phyloP scores from a whole-genome alignment of 2,888 invertebrate species.

The Pardosa pseudoannulata region DNA sequence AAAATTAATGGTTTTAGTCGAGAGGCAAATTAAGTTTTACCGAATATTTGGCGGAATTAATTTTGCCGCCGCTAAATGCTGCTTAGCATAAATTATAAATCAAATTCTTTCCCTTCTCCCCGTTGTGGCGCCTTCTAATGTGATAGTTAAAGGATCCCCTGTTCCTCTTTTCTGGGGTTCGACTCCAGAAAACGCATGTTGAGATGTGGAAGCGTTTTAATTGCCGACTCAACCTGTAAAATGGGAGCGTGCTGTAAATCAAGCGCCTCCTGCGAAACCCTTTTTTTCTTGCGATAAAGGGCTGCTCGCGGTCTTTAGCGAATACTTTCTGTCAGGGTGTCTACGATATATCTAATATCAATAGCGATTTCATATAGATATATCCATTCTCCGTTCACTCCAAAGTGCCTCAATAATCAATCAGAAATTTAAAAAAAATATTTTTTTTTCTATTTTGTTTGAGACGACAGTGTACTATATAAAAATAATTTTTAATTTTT shows the following conservation, averaged over 20 bases:
- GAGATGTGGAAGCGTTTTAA: neutral
- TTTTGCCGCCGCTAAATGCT: slow-evolving; percentile 69
- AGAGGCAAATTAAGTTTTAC: slow-evolving; percentile 70
- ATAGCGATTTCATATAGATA: too few species aligned
- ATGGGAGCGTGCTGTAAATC: neutral
- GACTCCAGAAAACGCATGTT: neutral
- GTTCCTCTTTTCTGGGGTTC: slow-evolving; percentile 1
- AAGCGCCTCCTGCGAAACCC: too few species aligned
- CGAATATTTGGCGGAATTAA: slow-evolving; percentile 70
- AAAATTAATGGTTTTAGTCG: slow-evolving; percentile 63
- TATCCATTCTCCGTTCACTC: too few species aligned
- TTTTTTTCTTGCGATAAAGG: too few species aligned
- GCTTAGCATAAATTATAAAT: slow-evolving; percentile 72
- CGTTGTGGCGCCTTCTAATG: slow-evolving; percentile 24
- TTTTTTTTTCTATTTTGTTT: too few species aligned
- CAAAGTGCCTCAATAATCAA: too few species aligned
- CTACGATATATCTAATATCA: too few species aligned
- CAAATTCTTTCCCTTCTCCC: slow-evolving; percentile 55
- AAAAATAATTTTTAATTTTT: too few species aligned
- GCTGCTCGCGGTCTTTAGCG: too few species aligned
- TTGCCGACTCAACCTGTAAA: neutral
- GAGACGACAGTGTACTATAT: too few species aligned
- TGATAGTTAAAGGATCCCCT: slow-evolving; percentile 24
- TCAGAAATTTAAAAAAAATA: too few species aligned
- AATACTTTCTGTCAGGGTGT: too few species aligned